These are phyloP conservation scores for Tiphia femorata DNA, from an alignment of 2,888 invertebrate species.

Conservation along the genomic window DNA sequence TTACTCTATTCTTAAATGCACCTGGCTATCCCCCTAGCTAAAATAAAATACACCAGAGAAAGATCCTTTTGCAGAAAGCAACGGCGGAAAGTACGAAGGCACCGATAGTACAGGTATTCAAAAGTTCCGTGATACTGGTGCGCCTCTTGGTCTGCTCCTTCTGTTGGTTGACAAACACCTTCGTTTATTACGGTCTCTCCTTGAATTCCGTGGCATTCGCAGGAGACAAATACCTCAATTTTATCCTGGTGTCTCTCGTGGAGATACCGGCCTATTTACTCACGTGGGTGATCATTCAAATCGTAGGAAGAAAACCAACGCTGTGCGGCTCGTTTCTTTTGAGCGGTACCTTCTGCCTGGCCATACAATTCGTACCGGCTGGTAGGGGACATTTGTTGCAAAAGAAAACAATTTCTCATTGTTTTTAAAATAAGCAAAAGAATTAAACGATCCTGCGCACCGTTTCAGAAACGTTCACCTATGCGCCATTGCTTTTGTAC, in stretches of 20 bases:
- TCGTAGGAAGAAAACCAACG: constrained; percentile 71
- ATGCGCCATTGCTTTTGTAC: constrained; percentile 72
- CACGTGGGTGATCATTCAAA: constrained; percentile 75
- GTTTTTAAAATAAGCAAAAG: no score
- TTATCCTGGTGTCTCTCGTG: constrained; percentile 76
- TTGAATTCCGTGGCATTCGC: constrained; percentile 82
- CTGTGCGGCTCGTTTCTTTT: constrained; percentile 75
- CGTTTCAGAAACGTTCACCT: constrained; percentile 69
- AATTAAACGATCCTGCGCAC: not conserved
- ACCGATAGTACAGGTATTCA: constrained; percentile 69
- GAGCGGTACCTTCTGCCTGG: constrained; percentile 74
- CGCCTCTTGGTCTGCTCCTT: constrained; percentile 78
- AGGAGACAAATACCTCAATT: constrained; percentile 84
- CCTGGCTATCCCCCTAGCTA: no score
- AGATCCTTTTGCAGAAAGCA: constrained; percentile 17
- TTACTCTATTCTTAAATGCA: no score
- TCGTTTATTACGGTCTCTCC: constrained; percentile 85
- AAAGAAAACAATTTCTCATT: no score
- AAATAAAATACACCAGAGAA: not conserved
- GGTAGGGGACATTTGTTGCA: no score
- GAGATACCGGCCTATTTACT: constrained; percentile 82
- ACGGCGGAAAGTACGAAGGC: constrained; percentile 19
- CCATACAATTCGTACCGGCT: constrained; percentile 73
- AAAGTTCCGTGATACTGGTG: constrained; percentile 71
- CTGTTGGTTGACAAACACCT: constrained; percentile 84